These are phyloP conservation scores for Sitophilus oryzae DNA, from an alignment of 1,140 invertebrate species.

Conservation along the genomic window DNA sequence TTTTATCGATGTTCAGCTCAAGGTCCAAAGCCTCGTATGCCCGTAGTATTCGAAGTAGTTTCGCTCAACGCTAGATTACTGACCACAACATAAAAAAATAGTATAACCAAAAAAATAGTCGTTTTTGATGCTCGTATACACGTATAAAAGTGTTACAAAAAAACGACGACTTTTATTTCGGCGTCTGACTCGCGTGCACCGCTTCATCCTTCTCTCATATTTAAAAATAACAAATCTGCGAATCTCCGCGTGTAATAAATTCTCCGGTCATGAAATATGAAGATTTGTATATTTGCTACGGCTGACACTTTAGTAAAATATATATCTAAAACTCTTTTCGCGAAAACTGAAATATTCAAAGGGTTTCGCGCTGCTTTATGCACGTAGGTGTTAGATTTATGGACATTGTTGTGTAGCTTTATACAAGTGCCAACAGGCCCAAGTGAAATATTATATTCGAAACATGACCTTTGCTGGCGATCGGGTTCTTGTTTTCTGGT, in stretches of 20 bases:
- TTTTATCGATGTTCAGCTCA: too few species aligned
- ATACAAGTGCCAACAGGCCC: conserved; percentile 36
- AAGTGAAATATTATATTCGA: conserved; percentile 37
- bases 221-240: conserved; percentile 17
- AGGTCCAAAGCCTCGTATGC: too few species aligned
- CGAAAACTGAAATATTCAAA: conserved; percentile 27
- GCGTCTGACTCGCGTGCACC: not conserved
- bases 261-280: conserved; percentile 19
- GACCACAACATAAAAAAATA: too few species aligned
- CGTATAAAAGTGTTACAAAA: not conserved
- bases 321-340: conserved; percentile 23
- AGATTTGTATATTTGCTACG: conserved; percentile 26
- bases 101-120: too few species aligned
- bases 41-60: too few species aligned
- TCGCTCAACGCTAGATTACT: too few species aligned
- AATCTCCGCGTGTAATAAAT: conserved; percentile 14
- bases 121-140: too few species aligned
- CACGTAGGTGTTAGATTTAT: conserved; percentile 33
- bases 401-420: conserved; percentile 27
- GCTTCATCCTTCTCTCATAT: not conserved
- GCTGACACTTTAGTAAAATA: conserved; percentile 26
- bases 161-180: not conserved
- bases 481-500: conserved; percentile 5
- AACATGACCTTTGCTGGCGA: conserved; percentile 28
- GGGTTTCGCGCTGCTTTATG: conserved; percentile 15